These are phyloP conservation scores for Drosophila nigritarsus DNA, from an alignment of 2,888 invertebrate genomes.

Conservation along the genomic window DNA sequence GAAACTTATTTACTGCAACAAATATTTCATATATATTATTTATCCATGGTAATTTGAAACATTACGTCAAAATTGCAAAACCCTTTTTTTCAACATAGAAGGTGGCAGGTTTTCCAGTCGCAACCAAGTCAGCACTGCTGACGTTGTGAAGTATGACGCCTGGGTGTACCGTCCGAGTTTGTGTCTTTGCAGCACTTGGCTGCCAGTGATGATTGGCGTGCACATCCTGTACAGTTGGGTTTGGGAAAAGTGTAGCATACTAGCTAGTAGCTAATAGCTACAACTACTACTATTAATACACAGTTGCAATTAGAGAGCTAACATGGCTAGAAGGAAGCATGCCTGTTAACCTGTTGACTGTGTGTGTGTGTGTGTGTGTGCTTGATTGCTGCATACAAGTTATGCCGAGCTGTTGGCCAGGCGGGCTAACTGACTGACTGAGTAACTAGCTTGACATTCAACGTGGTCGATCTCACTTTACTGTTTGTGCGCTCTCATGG, in stretches of 20 bases:
- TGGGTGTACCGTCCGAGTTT: constrained; percentile 20
- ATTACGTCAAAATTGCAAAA: not conserved
- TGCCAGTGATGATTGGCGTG: constrained; percentile 22
- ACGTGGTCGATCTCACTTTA: constrained; percentile 55
- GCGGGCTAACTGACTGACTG: constrained; percentile 23
- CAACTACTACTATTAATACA: constrained; percentile 18
- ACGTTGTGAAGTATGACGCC: constrained; percentile 12
- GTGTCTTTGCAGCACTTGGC: constrained; percentile 1
- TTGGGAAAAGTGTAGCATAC: constrained; percentile 44
- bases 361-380: constrained; percentile 31
- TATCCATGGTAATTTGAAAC: not conserved
- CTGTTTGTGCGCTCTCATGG: constrained; percentile 59
- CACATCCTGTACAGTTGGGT: constrained; percentile 59
- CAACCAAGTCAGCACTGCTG: not conserved
- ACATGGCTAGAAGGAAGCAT: constrained; percentile 52
- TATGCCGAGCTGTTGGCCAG: not conserved
- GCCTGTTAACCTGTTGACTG: constrained; percentile 65
- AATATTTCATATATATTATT: not conserved
- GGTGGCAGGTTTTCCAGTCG: not conserved
- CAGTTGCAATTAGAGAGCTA: constrained; percentile 47
- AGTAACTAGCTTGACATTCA: constrained; percentile 41
- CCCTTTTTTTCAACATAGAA: not conserved
- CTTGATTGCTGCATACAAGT: constrained; percentile 23
- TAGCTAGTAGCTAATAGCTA: constrained; percentile 1
- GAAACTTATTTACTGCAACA: not conserved